Evolutionary conservation across 2,113 vertebrate genomes (phyloP), one percentile per base, ranked within the genome.

Genomic region (Ardeotis arabs): DNA sequence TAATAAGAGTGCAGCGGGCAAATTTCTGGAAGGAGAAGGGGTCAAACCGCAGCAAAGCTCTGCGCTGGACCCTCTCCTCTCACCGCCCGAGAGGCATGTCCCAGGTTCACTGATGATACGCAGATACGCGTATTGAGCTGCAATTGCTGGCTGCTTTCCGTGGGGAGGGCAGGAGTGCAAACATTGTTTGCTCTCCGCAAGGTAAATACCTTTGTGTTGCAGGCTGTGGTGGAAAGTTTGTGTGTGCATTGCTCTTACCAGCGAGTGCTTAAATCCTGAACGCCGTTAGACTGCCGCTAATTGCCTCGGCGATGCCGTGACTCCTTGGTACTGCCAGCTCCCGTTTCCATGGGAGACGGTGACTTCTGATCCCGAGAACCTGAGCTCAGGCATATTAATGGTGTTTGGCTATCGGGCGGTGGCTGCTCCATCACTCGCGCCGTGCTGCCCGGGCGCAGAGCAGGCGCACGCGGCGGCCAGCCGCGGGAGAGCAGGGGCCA

Each of bases 101-200:
- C 1, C 9, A 3, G 25, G 24, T 6, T 10, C 31, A 1, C 10
- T 0, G 35, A 3, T n/a, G 37, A 6, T 13, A 15, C 2, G n/a
- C 49, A 52, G 15, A n/a, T 19, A 0, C 1, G 37, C 9, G 62
- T 22, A 4, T 52, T 52, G 14, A 70, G 25, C 44, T 6, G 64
- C 63, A 10, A 2, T 25, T 59, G 4, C 24, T 9, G 3, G 10
- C 44, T 53, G 59, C 49, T 24, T 29, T 22, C 13, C 0, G 2
- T 4, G 84, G 60, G 66, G 49, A n/a, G 47, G 66, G 55, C 55
- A 14, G 60, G 49, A 39, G 44, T 2, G 4, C 33, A 16, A 35
- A 6, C 20, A 6, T 12, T 3, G 10, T 49, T 59, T 55, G 66
- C 49, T 45, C 62, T 78, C 60, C 28, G 1, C 50, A 15, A 76